Base-by-base conservation (phyloP, 2,888 invertebrate genomes). In the Meteorus colon region DNA sequence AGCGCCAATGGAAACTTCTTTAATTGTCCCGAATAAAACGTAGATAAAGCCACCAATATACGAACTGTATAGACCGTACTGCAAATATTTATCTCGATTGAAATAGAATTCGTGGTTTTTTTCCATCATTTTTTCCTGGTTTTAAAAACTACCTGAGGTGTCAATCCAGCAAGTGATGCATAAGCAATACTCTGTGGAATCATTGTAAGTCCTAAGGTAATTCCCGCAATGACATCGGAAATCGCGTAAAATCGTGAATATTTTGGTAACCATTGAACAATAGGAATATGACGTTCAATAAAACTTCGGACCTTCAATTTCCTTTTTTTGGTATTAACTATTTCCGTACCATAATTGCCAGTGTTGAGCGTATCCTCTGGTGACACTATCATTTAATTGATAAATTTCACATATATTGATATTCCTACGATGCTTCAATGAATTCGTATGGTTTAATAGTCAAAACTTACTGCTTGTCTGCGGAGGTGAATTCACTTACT, bases 121-220 rank as follows among this genome's bases (percentile, higher is more conserved):
- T 51, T 70, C 62, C 12, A 24, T 37, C 10, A 4, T 67, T 27
- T 72, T 55, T 16, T 73, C 14, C 24, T 66, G 48, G 48, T 34
- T 14, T 34, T 14, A 37, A n/a, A 72, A 66, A 63, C 59, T 87
- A 93, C 93, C 90, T 97, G 96, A 37, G 97, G 94, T 24, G 95
- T 94, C 72, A 97, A 91, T 66, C 95, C 94, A 14, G 97, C 97
- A 66, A 98, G 91, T 68, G 95, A 91, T 51, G 97, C 97, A 89
- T 97, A 97, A 16, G 97, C 98, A 83, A 98, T 95, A 83, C 96
- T 96, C 90, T 97, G 97, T 5, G 98, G 98, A 84, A 98, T 96
- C 87, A 98, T 94, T 4, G 97, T 98, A 72, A 98, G 91, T 0
- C 97, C 97, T 12, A 98, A 92, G 1, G 98, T 97, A 67, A 97